Base-by-base conservation (phyloP, 1,140 invertebrate genomes). In the Phymastichus coffea region DNA sequence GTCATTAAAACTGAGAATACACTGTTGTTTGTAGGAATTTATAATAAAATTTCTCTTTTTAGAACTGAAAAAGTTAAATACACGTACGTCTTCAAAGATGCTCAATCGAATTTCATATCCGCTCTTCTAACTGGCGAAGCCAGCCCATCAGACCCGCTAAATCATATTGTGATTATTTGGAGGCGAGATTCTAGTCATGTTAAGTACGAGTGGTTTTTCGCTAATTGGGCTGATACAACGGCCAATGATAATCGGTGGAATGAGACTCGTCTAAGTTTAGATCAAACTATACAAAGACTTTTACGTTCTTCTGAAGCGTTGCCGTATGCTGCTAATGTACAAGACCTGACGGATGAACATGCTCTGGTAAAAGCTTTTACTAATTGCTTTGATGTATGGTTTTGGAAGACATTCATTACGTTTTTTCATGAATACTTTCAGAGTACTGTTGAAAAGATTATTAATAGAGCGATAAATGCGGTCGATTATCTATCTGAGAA, bases 81-180 rank as follows among this genome's bases (percentile, higher is more conserved):
- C 72, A 88, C 89, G 8, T 97, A 97, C 69, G 84, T 97, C 30
- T 94, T 89, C 71, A 85, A 90, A 74, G 90, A 94, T 67, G 85
- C 86, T 26, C 94, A 95, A 73, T 82, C 86, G 1, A 86, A 88
- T 63, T 94, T 95, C 79, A 84, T 95, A 8, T 85, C 86, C 64
- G 87, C 91, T 4, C 76, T 95, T 26, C 84, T 83, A 14, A 82
- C 83, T 65, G 86, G 88, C 25, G 83, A 83, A 67, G 78, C 81
- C 10, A 81, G 74, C 61, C 80, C 79, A 48, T 75, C 80, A 58
- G 86, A 89, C 60, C 84, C 88, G 35, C 73, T 87, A 25, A 75
- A 90, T 41, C 84, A 88, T 37, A 85, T 93, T 41, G 93, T 94
- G 1, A 88, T 97, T 26, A 87, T 98, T 60, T 97, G 94, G 93